phyloP scores from a whole-genome alignment of 2,888 invertebrate genomes.

The Xestoiulus laeticollis region DNA sequence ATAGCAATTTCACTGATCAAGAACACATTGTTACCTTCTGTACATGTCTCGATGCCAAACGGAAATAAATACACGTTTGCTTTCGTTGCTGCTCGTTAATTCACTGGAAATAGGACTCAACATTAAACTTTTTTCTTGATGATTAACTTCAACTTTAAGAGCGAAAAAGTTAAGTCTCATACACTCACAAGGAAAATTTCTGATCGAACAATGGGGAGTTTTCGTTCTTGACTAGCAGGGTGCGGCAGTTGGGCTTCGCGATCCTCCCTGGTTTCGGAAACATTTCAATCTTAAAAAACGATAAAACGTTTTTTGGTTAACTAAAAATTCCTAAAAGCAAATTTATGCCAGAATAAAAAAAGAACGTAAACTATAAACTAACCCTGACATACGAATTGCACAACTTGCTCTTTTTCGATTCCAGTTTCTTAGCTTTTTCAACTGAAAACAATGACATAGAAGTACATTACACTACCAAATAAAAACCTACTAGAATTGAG shows the following conservation, averaged over 20 bases:
- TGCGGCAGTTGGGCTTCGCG: constrained; percentile 27
- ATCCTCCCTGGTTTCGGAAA: constrained; percentile 2
- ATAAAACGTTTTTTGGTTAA: not conserved
- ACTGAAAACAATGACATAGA: not conserved
- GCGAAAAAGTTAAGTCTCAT: not conserved
- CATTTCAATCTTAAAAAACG: constrained; percentile 34
- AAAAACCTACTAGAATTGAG: not conserved
- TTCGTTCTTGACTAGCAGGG: not conserved
- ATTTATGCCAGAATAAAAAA: not conserved
- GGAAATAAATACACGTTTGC: constrained; percentile 47
- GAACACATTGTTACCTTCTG: not conserved
- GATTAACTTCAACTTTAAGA: not conserved
- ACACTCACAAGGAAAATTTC: constrained; percentile 51
- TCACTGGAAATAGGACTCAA: constrained; percentile 14
- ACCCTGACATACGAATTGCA: constrained; percentile 49
- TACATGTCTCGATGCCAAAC: constrained; percentile 50
- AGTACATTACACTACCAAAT: not conserved
- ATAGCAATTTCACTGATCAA: not conserved
- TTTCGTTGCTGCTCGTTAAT: not conserved
- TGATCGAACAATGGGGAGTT: constrained; percentile 44
- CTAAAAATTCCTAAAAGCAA: not conserved
- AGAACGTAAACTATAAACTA: not conserved
- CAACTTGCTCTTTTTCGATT: constrained; percentile 44
- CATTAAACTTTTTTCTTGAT: not conserved
- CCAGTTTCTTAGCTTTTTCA: constrained; percentile 44